Conservation (phyloP, 92 coral and sea anemone species). For the Porites divaricata region DNA sequence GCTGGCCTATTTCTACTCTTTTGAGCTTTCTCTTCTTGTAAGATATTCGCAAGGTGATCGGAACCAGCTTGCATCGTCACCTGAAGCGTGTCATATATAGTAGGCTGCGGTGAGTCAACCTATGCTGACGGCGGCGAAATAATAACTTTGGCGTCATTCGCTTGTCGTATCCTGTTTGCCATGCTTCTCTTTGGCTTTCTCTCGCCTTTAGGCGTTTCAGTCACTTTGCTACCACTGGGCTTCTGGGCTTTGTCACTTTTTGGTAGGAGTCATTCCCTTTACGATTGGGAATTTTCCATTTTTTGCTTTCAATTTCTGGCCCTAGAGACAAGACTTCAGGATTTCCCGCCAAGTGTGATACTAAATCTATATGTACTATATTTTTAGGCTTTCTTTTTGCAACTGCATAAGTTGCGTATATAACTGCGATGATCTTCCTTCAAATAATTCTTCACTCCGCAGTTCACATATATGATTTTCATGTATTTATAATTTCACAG, state of each 20-base stretch:
- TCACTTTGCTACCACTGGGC: constrained; percentile 3
- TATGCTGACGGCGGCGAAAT: constrained; percentile 2
- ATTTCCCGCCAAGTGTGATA: constrained; percentile 11
- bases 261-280: too few relatives aligned
- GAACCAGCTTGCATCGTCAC: constrained; percentile 13
- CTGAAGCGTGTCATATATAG: constrained; percentile 6
- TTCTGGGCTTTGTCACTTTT: constrained; percentile 15
- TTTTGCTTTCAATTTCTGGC: not conserved
- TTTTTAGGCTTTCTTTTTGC: too few relatives aligned
- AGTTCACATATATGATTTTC: too few relatives aligned
- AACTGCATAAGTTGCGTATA: too few relatives aligned
- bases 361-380: not conserved
- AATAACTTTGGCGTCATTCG: too few relatives aligned
- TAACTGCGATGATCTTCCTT: too few relatives aligned
- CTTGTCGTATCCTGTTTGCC: not conserved
- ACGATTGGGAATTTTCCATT: constrained; percentile 14
- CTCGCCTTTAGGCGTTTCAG: not conserved
- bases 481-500: too few relatives aligned
- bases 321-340: constrained; percentile 16
- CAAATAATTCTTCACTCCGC: too few relatives aligned
- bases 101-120: not conserved
- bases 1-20: too few relatives aligned
- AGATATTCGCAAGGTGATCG: not conserved
- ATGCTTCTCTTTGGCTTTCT: not conserved
- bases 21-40: not conserved